phyloP scores from a whole-genome alignment of 2,797 vertebrate genomes.

The Fistularia commersonii region DNA sequence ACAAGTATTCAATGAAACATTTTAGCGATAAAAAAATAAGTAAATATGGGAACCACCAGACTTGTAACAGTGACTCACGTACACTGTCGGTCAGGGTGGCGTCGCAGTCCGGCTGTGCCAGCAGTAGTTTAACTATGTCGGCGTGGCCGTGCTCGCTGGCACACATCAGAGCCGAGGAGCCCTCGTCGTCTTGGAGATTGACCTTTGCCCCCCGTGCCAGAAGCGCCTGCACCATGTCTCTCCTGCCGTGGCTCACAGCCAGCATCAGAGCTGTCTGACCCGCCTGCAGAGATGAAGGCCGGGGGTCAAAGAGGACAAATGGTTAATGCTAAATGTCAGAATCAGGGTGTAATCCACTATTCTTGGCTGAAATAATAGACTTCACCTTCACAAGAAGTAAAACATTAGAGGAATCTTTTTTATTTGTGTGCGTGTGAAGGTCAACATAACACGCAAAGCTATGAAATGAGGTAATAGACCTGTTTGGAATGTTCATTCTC shows the following conservation, averaged over 20 bases:
- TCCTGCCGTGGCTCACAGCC: conserved; percentile 91
- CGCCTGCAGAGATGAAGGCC: conserved; percentile 69
- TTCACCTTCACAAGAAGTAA: too few relatives aligned
- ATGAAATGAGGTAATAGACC: too few relatives aligned
- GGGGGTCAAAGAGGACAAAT: not conserved
- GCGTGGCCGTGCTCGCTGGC: conserved; percentile 93
- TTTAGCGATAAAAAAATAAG: too few relatives aligned
- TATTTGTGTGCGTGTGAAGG: too few relatives aligned
- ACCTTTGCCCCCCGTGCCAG: conserved; percentile 87
- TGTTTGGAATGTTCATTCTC: too few relatives aligned
- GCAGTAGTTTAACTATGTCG: conserved; percentile 88
- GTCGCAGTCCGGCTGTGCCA: conserved; percentile 86
- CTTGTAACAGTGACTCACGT: conserved; percentile 59
- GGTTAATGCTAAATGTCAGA: not conserved
- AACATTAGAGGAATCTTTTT: too few relatives aligned
- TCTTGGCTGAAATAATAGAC: too few relatives aligned
- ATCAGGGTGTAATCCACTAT: too few relatives aligned
- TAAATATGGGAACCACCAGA: too few relatives aligned
- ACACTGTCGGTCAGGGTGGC: conserved; percentile 86
- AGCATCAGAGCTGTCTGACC: conserved; percentile 98
- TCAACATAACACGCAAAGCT: too few relatives aligned
- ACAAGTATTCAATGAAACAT: too few relatives aligned
- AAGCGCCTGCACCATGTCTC: conserved; percentile 92
- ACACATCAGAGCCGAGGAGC: conserved; percentile 96
- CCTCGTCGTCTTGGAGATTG: conserved; percentile 94